Evolutionary conservation across 1,140 invertebrate genomes (phyloP).

Genomic region (Pentalonia nigronervosa): DNA sequence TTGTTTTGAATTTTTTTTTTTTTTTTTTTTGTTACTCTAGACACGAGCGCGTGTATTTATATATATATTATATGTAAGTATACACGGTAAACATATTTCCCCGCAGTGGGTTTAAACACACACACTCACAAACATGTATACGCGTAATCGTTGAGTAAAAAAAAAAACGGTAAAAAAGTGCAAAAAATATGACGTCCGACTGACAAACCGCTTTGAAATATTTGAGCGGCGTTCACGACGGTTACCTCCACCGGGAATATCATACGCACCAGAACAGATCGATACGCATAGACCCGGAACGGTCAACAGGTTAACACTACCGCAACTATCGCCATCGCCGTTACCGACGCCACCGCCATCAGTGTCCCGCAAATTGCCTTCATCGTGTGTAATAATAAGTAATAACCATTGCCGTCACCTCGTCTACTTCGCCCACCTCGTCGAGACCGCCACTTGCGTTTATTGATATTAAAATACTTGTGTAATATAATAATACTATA

Average conservation of each 20-base stretch:
- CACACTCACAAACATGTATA: too few species aligned
- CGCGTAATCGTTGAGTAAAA: not conserved
- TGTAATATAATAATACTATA: not conserved
- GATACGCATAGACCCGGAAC: conserved; percentile 46
- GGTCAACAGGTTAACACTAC: conserved; percentile 54
- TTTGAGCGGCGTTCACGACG: not conserved
- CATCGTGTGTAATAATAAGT: not conserved
- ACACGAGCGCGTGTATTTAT: not conserved
- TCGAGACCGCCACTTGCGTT: not conserved
- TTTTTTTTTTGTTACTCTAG: not conserved
- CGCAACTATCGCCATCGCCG: not conserved
- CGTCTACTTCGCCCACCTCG: too few species aligned
- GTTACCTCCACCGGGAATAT: not conserved
- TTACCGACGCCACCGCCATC: not conserved
- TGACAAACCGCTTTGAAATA: not conserved
- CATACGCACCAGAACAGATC: conserved; percentile 37
- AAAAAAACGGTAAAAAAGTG: conserved; percentile 11
- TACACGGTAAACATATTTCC: not conserved
- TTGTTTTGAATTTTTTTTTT: not conserved
- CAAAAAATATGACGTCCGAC: not conserved
- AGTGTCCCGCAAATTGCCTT: conserved; percentile 35
- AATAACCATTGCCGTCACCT: not conserved
- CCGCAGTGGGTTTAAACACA: not conserved
- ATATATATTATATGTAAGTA: not conserved
- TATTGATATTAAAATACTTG: conserved; percentile 26